phyloP scores from a whole-genome alignment of 2,888 invertebrate species.

The Pheosia gnoma region DNA sequence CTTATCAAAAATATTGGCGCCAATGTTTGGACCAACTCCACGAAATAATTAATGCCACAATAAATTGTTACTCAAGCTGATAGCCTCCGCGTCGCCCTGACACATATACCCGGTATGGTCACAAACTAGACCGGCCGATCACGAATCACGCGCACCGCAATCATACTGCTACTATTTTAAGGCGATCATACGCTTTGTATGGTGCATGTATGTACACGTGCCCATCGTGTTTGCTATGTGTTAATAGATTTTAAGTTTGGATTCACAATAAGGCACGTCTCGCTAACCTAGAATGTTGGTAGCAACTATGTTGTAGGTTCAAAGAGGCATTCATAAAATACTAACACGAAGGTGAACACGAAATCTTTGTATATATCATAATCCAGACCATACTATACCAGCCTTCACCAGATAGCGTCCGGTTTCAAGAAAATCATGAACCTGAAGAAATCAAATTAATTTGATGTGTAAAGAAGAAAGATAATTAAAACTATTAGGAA shows the following conservation, averaged over 20 bases:
- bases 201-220: too few relatives aligned
- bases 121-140: constrained; percentile 38
- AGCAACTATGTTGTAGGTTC: too few relatives aligned
- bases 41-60: constrained; percentile 29
- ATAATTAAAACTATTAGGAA: too few relatives aligned
- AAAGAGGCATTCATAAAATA: too few relatives aligned
- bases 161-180: constrained; percentile 39
- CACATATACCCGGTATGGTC: constrained; percentile 63
- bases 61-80: constrained; percentile 32
- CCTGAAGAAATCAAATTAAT: too few relatives aligned
- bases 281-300: too few relatives aligned
- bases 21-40: constrained; percentile 11
- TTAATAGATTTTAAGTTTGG: constrained; percentile 15
- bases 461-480: too few relatives aligned
- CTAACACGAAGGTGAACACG: too few relatives aligned
- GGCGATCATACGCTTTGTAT: constrained; percentile 26
- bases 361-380: too few relatives aligned
- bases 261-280: neutral
- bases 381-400: too few relatives aligned
- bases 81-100: constrained; percentile 63
- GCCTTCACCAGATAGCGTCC: too few relatives aligned
- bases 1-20: neutral
- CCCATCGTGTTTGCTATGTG: constrained; percentile 17
- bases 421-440: too few relatives aligned
- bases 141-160: constrained; percentile 25